Base-by-base conservation (phyloP, 1,140 invertebrate genomes). In the Drosophila chauvacae region DNA sequence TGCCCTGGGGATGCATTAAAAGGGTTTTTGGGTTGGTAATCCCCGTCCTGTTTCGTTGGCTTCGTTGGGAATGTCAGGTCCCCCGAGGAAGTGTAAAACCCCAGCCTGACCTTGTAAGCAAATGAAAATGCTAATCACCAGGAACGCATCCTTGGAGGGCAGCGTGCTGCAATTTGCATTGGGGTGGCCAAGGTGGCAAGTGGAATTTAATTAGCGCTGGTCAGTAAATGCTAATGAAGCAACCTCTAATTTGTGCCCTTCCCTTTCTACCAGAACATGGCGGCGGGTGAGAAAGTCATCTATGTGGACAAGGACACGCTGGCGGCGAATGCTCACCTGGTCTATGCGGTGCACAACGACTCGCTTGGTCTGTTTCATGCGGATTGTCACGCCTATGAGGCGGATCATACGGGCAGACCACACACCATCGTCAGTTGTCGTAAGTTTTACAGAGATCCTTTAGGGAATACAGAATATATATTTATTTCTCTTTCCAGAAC, bases 381-480 rank as follows among this genome's bases (percentile, higher is more conserved):
- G 23, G 73, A 79, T 26, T 92, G 91, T 33, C 87, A 90, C 60
- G 83, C 77, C 68, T 92, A 91, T 48, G 91, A 92, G 57, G 76
- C 88, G n/a, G 91, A 92, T 84, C 91, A 92, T 48, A 92, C 80
- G 0, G 88, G 80, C 53, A 78, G 85, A 30, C 83, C 82, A 4
- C 83, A 88, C 44, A 88, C 91, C 30, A 90, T 91, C 11, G 76
- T 92, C 26, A 92, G 91, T 50, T 92, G 91, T 23, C 92, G 91
- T 92, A 80, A 79, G 91, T 91, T 14, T 18, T 13, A 1, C 2
- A 26, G 20, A 11, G 58, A 35, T 26, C 3, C 35, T 23, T 56
- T 9, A 18, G 44, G 20, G 47, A 48, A 48, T 45, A 45, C n/a
- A 2, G 7, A 23, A 26, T 16, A 20, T 26, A 42, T 20, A 13